A percentile compares a stretch with the other conserved stretches of the same genome.
Conservation (phyloP, 2,113 vertebrate species). For the Elgaria multicarinata region DNA sequence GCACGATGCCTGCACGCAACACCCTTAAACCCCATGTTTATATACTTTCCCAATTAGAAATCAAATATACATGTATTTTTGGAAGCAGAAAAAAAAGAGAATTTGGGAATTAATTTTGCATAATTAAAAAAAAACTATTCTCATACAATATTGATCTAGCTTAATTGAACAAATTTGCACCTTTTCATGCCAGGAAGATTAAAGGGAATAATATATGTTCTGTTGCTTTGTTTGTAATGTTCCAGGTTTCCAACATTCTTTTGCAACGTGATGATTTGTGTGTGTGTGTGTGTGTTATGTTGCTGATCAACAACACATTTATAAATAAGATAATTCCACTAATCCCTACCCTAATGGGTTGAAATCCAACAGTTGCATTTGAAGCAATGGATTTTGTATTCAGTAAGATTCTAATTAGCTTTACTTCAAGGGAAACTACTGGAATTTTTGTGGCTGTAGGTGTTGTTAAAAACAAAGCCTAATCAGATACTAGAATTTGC, state of each 20-base stretch:
- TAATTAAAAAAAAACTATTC: constrained; percentile 2
- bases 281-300: background rate
- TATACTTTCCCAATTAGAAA: background rate
- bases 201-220: background rate
- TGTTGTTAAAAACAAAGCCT: background rate
- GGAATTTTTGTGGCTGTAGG: background rate
- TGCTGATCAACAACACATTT: constrained; percentile 3
- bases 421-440: background rate
- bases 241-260: background rate
- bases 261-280: background rate
- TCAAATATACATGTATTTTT: background rate
- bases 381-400: background rate
- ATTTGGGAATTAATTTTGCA: background rate
- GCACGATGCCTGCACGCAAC: background rate
- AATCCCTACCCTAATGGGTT: background rate
- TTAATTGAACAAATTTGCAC: background rate
- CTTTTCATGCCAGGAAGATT: background rate
- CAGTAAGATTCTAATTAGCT: constrained; percentile 5
- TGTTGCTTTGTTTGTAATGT: background rate
- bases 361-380: background rate
- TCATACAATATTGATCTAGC: constrained; percentile 2
- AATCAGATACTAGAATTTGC: background rate
- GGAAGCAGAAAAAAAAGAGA: background rate
- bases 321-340: background rate
- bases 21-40: background rate